These are phyloP conservation scores for Achatina immaculata DNA, from an alignment of 1,140 invertebrate genomes.

Conservation along the genomic window DNA sequence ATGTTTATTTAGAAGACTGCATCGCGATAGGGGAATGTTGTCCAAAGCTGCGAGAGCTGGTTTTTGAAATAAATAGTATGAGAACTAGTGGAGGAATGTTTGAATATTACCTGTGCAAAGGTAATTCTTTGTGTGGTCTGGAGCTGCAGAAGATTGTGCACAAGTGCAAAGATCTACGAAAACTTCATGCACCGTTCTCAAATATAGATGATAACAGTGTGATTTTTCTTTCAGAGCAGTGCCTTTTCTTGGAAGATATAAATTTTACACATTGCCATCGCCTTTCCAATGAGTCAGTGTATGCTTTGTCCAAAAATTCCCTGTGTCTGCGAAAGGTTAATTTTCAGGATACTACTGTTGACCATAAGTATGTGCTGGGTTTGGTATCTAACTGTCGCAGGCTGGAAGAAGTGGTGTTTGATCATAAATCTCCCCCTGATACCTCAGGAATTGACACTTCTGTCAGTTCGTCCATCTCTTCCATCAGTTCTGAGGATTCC, in stretches of 20 bases:
- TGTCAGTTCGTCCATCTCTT: background rate
- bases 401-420: constrained; percentile 30
- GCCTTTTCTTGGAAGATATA: constrained; percentile 30
- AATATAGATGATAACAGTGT: constrained; percentile 36
- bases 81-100: background rate
- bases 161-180: constrained; percentile 20
- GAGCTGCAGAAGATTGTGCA: constrained; percentile 23
- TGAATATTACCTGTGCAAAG: constrained; percentile 9
- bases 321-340: constrained; percentile 13
- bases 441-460: background rate
- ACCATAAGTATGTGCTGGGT: constrained; percentile 1
- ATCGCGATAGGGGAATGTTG: constrained; percentile 23
- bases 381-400: constrained; percentile 16
- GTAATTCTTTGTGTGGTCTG: constrained; percentile 31
- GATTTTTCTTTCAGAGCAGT: constrained; percentile 18
- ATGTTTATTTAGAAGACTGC: constrained; percentile 24
- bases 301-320: constrained; percentile 20
- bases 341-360: background rate
- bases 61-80: constrained; percentile 7
- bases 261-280: constrained; percentile 32
- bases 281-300: constrained; percentile 12
- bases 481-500: background rate
- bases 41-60: constrained; percentile 21
- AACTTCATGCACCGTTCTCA: constrained; percentile 33
- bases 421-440: background rate